phyloP scores from a whole-genome alignment of 1,140 invertebrate genomes.

The Pissodes strobi region DNA sequence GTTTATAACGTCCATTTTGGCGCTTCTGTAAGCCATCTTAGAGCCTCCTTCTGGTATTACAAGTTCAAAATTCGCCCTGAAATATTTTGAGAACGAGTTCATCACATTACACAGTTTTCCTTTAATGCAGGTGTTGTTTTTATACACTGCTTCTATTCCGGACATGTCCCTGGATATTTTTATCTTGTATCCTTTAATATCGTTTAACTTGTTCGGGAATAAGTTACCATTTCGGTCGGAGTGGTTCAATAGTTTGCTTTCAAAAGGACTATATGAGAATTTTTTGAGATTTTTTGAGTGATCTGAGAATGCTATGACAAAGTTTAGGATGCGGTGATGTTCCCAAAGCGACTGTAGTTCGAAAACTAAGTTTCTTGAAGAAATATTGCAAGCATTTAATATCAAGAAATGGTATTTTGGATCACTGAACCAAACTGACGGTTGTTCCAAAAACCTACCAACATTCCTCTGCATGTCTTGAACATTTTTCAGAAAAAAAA shows the following conservation, averaged over 20 bases:
- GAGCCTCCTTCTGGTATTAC: not conserved
- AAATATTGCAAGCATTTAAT: not conserved
- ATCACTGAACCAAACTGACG: not conserved
- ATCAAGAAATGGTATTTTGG: constrained; percentile 5
- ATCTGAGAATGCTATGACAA: not conserved
- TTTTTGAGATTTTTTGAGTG: not conserved
- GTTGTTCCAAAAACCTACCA: not conserved
- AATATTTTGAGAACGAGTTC: constrained; percentile 4
- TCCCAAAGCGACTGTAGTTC: constrained; percentile 1
- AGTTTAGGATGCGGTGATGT: not conserved
- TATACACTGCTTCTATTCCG: not conserved
- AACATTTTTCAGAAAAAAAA: constrained; percentile 13
- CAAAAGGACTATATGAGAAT: constrained; percentile 14
- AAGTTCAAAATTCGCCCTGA: constrained; percentile 9
- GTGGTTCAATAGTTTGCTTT: constrained; percentile 5
- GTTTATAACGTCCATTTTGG: not conserved
- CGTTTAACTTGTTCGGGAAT: not conserved
- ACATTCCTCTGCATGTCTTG: not conserved
- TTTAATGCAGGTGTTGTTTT: constrained; percentile 4
- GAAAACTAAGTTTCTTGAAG: not conserved
- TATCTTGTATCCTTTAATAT: constrained; percentile 15
- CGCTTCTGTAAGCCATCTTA: not conserved
- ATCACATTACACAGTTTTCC: not conserved
- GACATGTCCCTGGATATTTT: not conserved
- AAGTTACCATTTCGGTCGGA: not conserved